These are phyloP conservation scores for Origma solitaria DNA, from an alignment of 2,113 vertebrate genomes.

Conservation along the genomic window DNA sequence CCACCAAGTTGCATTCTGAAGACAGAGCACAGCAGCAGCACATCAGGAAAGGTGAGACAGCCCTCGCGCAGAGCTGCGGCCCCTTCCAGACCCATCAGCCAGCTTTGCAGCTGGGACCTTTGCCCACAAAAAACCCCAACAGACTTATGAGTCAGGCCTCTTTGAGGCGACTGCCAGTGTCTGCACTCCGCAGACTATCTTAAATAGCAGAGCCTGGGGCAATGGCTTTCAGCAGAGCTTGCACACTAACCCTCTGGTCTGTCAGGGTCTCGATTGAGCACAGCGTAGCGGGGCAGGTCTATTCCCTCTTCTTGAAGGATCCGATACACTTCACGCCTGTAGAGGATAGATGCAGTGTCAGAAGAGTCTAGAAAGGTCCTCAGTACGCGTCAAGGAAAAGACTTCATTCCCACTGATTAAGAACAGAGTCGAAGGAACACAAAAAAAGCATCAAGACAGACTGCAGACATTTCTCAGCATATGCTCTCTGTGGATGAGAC, in stretches of 20 bases:
- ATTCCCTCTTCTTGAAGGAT: slow-evolving; percentile 97
- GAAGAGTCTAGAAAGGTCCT: background rate
- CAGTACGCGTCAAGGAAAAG: background rate
- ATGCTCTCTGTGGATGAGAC: background rate
- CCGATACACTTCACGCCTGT: slow-evolving; percentile 95
- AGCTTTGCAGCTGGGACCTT: background rate
- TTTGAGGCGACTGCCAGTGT: background rate
- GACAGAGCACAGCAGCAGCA: background rate
- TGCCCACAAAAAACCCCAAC: background rate
- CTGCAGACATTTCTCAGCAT: background rate
- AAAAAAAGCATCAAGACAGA: background rate
- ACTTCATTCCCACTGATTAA: background rate
- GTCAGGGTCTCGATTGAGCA: slow-evolving; percentile 95
- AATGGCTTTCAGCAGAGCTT: background rate
- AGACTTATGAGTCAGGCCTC: background rate
- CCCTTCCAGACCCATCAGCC: background rate
- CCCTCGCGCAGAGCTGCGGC: background rate
- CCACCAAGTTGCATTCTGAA: slow-evolving; percentile 91
- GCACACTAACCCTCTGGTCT: slow-evolving; percentile 86
- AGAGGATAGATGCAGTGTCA: background rate
- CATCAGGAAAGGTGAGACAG: background rate
- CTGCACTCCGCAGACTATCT: background rate
- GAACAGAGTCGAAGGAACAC: background rate
- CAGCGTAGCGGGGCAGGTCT: slow-evolving; percentile 93
- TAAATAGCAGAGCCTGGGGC: background rate